These are phyloP conservation scores for Sitta europaea DNA, from an alignment of 2,113 vertebrate genomes.

Conservation along the genomic window DNA sequence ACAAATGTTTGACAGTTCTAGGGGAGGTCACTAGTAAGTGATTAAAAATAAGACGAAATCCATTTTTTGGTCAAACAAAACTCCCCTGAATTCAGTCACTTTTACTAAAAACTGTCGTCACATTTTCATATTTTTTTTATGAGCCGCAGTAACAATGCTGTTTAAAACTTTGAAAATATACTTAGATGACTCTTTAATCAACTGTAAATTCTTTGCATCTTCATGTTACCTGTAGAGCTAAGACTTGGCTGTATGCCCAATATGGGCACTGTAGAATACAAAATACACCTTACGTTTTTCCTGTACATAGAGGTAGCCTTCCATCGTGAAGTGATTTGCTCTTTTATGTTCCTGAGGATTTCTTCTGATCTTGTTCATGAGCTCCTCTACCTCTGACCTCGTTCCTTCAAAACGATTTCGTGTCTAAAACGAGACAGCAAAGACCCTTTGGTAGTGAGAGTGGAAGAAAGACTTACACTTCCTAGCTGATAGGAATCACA, in stretches of 20 bases:
- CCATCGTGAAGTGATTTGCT: conserved; percentile 86
- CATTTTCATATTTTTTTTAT: not conserved
- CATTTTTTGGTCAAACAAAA: not conserved
- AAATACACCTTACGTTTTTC: conserved; percentile 85
- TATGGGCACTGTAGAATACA: not conserved
- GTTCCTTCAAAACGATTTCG: conserved; percentile 93
- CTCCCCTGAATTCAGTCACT: not conserved
- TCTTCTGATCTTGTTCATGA: conserved; percentile 91
- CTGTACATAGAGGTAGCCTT: conserved; percentile 95
- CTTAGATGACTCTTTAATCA: not conserved
- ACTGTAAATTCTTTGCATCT: not conserved
- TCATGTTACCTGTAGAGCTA: not conserved
- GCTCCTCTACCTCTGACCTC: conserved; percentile 89
- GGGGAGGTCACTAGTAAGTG: not conserved
- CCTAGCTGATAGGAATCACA: rapidly evolving
- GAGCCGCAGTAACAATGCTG: not conserved
- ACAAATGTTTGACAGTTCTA: not conserved
- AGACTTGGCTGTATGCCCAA: not conserved
- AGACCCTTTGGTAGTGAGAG: not conserved
- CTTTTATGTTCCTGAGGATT: conserved; percentile 90
- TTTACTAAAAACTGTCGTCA: not conserved
- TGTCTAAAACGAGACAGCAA: conserved; percentile 72
- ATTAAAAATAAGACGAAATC: not conserved
- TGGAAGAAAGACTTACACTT: not conserved
- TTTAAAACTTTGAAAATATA: not conserved